Evolutionary conservation across 2,888 invertebrate species (phyloP), one percentile per base, ranked within the genome.

Genomic region (Brachyptera putata): DNA sequence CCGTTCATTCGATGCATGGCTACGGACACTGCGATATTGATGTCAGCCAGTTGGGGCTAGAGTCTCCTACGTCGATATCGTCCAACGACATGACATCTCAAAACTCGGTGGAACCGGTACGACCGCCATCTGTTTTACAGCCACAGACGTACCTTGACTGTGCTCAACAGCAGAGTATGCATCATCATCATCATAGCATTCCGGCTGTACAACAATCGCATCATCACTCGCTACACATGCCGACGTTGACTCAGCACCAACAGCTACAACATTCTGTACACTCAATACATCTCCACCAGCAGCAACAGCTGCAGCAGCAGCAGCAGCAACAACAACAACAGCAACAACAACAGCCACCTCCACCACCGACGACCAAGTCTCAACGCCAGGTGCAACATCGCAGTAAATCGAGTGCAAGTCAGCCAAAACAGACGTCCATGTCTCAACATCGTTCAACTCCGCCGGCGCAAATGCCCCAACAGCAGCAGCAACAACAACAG

Each of bases 21-120:
- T 90, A 90, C 69, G 81, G 83, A 0, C 87, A 89, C 59, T 90
- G 90, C 68, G 91, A 93, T 67, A 74, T 93, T 62, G 93, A 91
- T 72, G 91, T 91, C 1, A 84, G 85, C 60, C 90, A 91, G 70
- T 74, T 93, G 61, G 91, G 90, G 0, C 76, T 95, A 64, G 94
- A 94, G 72, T 93, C 94, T 0, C 93, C 95, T 0, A 87, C 91
- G 0, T 91, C 91, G 39, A 91, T 94, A 66, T 87, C 77, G 61
- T 77, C 91, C 1, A 90, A 88, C 49, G 92, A 94, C 72, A 82
- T 93, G 75, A 86, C 88, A 7, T 86, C 85, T 0, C 90, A 90
- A 67, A 84, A 82, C 70, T 81, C 85, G 0, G 82, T 84, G 0
- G 85, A 86, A 66, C 77, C 78, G 34, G 76, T 76, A 3, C 75